Evolutionary conservation across 30 jellyfish, hydroid and myxozoan species (phyloP), one percentile per base, ranked within the genome.

Genomic region (Aurelia aurita complex sp. Pacific): DNA sequence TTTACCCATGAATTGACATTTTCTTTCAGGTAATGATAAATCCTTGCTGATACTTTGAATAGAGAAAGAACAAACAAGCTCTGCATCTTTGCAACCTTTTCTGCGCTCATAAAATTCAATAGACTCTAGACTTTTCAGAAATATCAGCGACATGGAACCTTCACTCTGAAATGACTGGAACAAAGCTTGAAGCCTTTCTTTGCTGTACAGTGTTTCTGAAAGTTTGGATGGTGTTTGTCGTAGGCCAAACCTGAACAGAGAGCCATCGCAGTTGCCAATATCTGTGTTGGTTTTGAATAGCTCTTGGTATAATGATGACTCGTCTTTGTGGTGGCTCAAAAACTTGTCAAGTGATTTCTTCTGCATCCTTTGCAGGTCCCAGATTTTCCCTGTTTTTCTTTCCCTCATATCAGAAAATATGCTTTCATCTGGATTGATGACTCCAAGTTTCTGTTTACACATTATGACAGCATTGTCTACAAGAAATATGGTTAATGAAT

Each of bases 401-500:
- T 32, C 79, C 54, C 66, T 66, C 53, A 46, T 78, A 15, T 34
- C 71, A 16, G 79, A 64, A 50, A 90, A 85, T 40, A 81, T 76
- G 29, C 23, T 34, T 54, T 66, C 89, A 61, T 84, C 83, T 29
- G 97, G 97, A 73, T 90, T 85, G 54, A 84, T 70, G 60, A 57
- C 78, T 1, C 82, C 90, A 67, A 85, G 36, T 7, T 55, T 55
- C 23, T 64, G 12, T 5, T 80, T 89, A 79, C 97, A 84, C 83
- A 80, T 34, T 1, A 90, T 81, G 23, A 76, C 60, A 1, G 97
- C 91, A 65, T 84, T 62, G 80, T 90, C 97, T 90, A 67, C n/a
- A 60, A 18, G 10, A 14, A 34, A 67, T 73, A 72, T 15, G 15
- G 8, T 13, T 33, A 32, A 14, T 51, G 6, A 69, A 51, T 29